Base-by-base conservation (phyloP, 2,113 vertebrate genomes). In the Stigmatopora nigra region DNA sequence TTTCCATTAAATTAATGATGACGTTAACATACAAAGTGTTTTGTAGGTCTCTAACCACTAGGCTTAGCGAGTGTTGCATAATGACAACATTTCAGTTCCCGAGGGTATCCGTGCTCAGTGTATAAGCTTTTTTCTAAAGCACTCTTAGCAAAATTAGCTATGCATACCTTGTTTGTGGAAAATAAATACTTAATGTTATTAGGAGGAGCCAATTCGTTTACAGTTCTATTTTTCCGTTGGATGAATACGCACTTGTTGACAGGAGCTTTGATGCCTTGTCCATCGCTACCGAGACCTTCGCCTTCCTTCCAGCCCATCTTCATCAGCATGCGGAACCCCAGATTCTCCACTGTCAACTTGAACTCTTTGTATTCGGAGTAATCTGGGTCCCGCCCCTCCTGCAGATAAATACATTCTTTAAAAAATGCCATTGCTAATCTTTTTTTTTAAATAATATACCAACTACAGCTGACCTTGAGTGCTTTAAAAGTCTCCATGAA, bases 261-360 rank as follows among this genome's bases (percentile, higher is more conserved):
- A 0, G 97, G 97, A 70, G 90, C 93, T 82, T 93, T 97, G 87
- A 99, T 98, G 62, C 97, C 97, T 78, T 97, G 93, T 36, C 94
- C 92, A 0, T 98, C 97, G 0, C 91, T 92, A 35, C 97, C 97
- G 4, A 99, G 89, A 0, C 97, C 97, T 0, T 99, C 96, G 0
- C 97, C 97, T 68, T 99, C 97, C 80, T 96, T 97, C 97, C 97
- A 99, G 73, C 97, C 97, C 97, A 99, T 99, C 83, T 98, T 99
- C 95, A 99, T 96, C 25, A 99, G 90, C 97, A 99, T 99, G 68
- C 94, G 92, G 87, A 97, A 99, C 65, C 97, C 97, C 0, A 99
- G 94, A 88, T 99, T 99, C 79, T 99, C 97, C 82, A 99, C 95
- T 0, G 97, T 99, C 88, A 99, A 83, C 78, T 97, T 98, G 87